phyloP scores from a whole-genome alignment of 2,888 invertebrate species.

The Phortica okadai region DNA sequence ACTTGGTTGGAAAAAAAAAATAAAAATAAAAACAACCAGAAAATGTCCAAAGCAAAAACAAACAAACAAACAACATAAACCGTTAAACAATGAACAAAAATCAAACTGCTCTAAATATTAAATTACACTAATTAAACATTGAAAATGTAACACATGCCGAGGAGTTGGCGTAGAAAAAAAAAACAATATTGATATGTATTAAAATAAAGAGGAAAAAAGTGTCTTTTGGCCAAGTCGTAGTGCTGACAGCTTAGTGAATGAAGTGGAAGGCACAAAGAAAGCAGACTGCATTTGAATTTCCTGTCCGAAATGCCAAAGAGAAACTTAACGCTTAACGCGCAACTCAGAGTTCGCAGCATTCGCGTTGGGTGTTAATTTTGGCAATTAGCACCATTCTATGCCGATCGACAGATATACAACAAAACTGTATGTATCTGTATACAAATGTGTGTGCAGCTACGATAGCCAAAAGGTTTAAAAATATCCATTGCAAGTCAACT shows the following conservation, averaged over 20 bases:
- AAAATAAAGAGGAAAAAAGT: conserved; percentile 39
- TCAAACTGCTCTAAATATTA: conserved; percentile 73
- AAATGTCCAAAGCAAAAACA: conserved; percentile 24
- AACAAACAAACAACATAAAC: conserved; percentile 47
- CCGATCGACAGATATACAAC: neutral
- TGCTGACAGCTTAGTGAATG: neutral
- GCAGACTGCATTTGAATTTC: conserved; percentile 30
- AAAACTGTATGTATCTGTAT: conserved; percentile 36
- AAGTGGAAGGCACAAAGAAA: conserved; percentile 4
- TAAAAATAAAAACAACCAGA: conserved; percentile 36
- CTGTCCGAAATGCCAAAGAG: conserved; percentile 45
- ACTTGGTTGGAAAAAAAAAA: conserved; percentile 34
- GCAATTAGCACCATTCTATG: conserved; percentile 60
- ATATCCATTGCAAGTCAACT: conserved; percentile 8
- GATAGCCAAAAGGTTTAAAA: conserved; percentile 59
- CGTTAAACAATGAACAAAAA: conserved; percentile 69
- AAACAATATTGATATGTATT: conserved; percentile 18
- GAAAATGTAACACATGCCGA: conserved; percentile 68
- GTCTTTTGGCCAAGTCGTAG: conserved; percentile 1
- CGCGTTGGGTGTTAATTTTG: conserved; percentile 62
- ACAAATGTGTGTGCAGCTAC: conserved; percentile 52
- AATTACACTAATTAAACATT: conserved; percentile 73
- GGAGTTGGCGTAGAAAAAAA: conserved; percentile 14
- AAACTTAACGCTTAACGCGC: conserved; percentile 53
- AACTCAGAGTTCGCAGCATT: neutral